These are phyloP conservation scores for Fopius arisanus DNA, from an alignment of 1,140 invertebrate species.

Conservation along the genomic window DNA sequence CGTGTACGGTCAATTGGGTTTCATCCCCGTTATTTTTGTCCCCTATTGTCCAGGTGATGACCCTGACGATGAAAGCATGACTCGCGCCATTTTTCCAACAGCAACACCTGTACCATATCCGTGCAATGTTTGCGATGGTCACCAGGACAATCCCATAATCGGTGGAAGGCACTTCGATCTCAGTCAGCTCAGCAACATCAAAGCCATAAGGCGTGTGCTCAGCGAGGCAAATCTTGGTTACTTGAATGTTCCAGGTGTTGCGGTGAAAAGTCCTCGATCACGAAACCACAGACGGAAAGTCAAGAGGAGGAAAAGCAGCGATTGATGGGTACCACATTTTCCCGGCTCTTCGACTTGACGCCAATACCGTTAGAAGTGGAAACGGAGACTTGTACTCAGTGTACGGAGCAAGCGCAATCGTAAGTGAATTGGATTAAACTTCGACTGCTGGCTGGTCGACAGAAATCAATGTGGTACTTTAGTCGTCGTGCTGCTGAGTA, in stretches of 20 bases:
- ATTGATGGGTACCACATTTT: background rate
- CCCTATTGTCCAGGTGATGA: slow-evolving; percentile 67
- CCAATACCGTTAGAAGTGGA: background rate
- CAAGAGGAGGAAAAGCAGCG: slow-evolving; percentile 17
- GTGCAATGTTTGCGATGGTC: slow-evolving; percentile 41
- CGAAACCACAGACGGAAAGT: slow-evolving; percentile 25
- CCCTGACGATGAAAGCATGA: slow-evolving; percentile 54
- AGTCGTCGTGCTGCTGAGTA: background rate
- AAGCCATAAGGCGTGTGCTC: slow-evolving; percentile 41
- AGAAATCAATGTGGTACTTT: background rate
- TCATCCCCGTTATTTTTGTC: slow-evolving; percentile 69
- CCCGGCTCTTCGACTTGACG: background rate
- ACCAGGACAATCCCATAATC: slow-evolving; percentile 22
- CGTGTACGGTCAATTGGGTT: slow-evolving; percentile 58
- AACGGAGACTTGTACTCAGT: background rate
- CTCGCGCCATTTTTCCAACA: slow-evolving; percentile 67
- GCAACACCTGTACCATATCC: slow-evolving; percentile 63
- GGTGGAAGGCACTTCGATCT: slow-evolving; percentile 38
- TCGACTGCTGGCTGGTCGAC: slow-evolving; percentile 5
- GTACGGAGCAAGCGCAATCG: background rate
- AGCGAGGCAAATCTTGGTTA: slow-evolving; percentile 46
- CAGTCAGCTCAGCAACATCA: slow-evolving; percentile 44
- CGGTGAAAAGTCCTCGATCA: background rate
- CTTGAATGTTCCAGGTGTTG: slow-evolving; percentile 46
- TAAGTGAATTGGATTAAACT: background rate